These are phyloP conservation scores for Ptilonorhynchus violaceus DNA, from an alignment of 2,113 vertebrate genomes.

Conservation along the genomic window DNA sequence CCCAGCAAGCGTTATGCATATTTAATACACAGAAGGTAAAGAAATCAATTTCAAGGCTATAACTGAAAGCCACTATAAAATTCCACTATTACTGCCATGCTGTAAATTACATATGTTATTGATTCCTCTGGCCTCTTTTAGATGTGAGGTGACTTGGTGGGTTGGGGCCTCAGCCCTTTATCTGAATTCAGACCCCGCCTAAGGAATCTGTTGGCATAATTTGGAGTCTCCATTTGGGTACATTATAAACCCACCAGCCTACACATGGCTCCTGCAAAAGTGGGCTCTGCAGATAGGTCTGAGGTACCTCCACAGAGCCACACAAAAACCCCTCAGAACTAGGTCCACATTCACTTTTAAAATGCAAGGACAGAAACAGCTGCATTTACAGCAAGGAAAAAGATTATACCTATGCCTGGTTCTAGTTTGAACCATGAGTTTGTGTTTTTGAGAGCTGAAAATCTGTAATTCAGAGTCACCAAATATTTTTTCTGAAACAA, in stretches of 20 bases:
- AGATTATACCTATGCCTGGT: neutral
- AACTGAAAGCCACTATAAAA: slow-evolving; percentile 8
- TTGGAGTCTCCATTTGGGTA: neutral
- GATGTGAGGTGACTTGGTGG: neutral
- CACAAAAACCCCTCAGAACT: neutral
- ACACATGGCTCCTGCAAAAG: neutral
- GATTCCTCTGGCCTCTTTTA: neutral
- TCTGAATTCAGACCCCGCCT: neutral
- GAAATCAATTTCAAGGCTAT: neutral
- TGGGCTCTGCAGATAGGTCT: neutral
- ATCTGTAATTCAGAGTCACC: neutral
- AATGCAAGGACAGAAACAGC: neutral
- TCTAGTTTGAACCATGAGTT: neutral
- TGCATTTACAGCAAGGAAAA: neutral
- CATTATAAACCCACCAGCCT: neutral
- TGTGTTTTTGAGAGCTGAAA: neutral
- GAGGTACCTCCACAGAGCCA: neutral
- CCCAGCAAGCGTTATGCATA: neutral
- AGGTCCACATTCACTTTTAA: neutral
- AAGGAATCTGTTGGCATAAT: neutral
- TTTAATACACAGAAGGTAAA: neutral
- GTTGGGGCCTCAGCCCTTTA: neutral
- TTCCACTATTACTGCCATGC: neutral
- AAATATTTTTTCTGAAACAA: neutral
- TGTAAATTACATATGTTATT: neutral